Evolutionary conservation across 2,113 vertebrate species (phyloP).

Genomic region (Benitochromis conjunctus): DNA sequence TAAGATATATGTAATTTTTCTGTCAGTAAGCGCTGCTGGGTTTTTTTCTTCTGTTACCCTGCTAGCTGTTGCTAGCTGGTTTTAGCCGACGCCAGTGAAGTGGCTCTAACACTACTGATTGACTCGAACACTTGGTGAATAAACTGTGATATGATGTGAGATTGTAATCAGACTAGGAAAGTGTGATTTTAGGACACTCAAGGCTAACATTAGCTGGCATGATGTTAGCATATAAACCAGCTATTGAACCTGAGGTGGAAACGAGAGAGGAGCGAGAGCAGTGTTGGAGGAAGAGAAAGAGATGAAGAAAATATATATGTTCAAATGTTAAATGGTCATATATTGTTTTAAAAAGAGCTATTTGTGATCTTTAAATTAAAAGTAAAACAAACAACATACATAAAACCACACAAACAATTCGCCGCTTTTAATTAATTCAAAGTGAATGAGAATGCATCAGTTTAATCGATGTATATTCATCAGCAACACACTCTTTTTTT

Average conservation of each 20-base stretch:
- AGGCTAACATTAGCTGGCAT: neutral
- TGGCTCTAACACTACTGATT: neutral
- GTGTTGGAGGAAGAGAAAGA: neutral
- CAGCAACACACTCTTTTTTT: neutral
- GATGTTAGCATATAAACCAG: neutral
- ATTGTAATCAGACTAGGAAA: neutral
- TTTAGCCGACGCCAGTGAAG: neutral
- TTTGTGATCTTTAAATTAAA: neutral
- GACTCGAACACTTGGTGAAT: neutral
- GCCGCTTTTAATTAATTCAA: neutral
- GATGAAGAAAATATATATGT: neutral
- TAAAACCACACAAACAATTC: neutral
- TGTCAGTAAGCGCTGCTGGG: neutral
- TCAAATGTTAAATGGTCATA: neutral
- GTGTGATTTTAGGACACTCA: neutral
- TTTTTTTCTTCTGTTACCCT: neutral
- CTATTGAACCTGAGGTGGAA: neutral
- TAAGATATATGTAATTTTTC: neutral
- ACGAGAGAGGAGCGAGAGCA: neutral
- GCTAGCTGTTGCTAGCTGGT: neutral
- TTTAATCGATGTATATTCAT: neutral
- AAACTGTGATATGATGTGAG: neutral
- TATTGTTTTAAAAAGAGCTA: neutral
- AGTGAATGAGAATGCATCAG: neutral
- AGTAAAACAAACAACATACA: neutral